Percentiles rank a stretch among this genome's conserved stretches.
Evolutionary conservation across 2,888 invertebrate genomes (phyloP).

Genomic region (Morpho helenor): DNA sequence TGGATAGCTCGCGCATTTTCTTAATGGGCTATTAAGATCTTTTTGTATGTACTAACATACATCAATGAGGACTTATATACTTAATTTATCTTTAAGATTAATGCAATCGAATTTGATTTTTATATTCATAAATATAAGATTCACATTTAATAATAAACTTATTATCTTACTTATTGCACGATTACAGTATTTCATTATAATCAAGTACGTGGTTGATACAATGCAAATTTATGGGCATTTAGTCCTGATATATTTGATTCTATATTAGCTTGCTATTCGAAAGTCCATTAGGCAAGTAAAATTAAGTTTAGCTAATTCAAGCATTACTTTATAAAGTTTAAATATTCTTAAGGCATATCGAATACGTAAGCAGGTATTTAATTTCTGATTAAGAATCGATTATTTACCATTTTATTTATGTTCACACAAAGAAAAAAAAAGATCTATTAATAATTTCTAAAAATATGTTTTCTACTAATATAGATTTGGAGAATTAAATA

Average conservation of each 20-base stretch:
- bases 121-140: background rate
- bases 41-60: background rate
- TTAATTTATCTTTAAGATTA: background rate
- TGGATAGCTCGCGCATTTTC: slow-evolving; percentile 2
- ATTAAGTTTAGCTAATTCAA: too few species aligned
- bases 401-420: too few species aligned
- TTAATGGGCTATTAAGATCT: slow-evolving; percentile 15
- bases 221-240: slow-evolving; percentile 6
- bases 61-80: slow-evolving; percentile 3
- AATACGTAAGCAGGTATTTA: too few species aligned
- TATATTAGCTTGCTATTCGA: slow-evolving; percentile 1
- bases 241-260: slow-evolving; percentile 6
- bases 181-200: slow-evolving; percentile 6
- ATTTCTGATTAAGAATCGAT: too few species aligned
- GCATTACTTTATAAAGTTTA: too few species aligned
- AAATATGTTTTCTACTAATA: too few species aligned
- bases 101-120: background rate
- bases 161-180: background rate
- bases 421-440: too few species aligned
- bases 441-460: too few species aligned
- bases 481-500: too few species aligned
- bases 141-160: background rate
- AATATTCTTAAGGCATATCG: too few species aligned
- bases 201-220: slow-evolving; percentile 6
- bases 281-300: too few species aligned